Evolutionary conservation across 2,888 invertebrate genomes (phyloP).

Genomic region (Himalopsyche japonica): DNA sequence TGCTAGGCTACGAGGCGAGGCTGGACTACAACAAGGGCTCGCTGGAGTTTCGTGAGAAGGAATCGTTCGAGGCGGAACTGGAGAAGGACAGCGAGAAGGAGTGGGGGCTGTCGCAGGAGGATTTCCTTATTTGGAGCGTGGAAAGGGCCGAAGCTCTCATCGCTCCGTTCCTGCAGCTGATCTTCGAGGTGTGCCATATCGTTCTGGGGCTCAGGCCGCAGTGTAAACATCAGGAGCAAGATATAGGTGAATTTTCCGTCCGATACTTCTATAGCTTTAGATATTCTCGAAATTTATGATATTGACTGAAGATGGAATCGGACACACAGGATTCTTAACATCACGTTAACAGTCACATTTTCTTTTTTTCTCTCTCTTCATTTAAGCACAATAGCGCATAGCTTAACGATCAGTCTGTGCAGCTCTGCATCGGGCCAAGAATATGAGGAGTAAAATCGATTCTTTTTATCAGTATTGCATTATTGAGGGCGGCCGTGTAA

Average conservation of each 20-base stretch:
- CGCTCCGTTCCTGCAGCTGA: slow-evolving; percentile 70
- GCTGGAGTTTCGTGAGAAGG: slow-evolving; percentile 9
- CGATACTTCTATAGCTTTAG: too few species aligned
- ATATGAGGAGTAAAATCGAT: too few species aligned
- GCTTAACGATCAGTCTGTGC: too few species aligned
- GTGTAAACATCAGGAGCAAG: slow-evolving; percentile 79
- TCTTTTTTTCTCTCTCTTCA: too few species aligned
- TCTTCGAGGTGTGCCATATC: slow-evolving; percentile 84
- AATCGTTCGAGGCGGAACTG: slow-evolving; percentile 16
- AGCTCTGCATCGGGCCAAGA: too few species aligned
- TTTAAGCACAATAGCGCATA: too few species aligned
- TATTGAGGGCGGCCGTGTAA: too few species aligned
- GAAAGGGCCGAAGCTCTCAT: slow-evolving; percentile 68
- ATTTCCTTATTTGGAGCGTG: slow-evolving; percentile 87
- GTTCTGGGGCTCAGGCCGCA: slow-evolving; percentile 82
- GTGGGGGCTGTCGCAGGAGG: slow-evolving; percentile 67
- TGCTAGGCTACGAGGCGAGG: background rate
- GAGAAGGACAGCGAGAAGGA: slow-evolving; percentile 42
- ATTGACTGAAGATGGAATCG: too few species aligned
- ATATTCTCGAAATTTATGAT: too few species aligned
- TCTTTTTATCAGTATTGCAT: too few species aligned
- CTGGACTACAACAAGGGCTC: background rate
- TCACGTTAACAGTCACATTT: too few species aligned
- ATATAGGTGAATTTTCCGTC: slow-evolving; percentile 66
- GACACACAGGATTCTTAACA: too few species aligned